A percentile compares a stretch with the other conserved stretches of the same genome.
These are phyloP conservation scores for Tetheella fluctuosa DNA, from an alignment of 2,888 invertebrate genomes.

Conservation along the genomic window DNA sequence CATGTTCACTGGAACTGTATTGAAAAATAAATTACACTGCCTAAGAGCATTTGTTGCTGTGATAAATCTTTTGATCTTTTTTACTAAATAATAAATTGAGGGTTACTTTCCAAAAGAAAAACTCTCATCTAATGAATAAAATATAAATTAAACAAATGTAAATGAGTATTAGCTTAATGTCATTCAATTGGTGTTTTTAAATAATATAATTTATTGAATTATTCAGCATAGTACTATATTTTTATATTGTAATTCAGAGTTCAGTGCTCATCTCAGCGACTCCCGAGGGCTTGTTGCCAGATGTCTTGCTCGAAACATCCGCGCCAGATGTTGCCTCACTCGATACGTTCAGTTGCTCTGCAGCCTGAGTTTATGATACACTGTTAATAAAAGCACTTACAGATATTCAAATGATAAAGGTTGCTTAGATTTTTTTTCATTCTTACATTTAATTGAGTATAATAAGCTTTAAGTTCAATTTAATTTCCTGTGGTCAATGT, in stretches of 20 bases:
- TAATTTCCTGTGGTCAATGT: neutral
- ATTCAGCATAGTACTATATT: constrained; percentile 19
- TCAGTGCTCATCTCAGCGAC: constrained; percentile 88
- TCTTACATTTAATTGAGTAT: neutral
- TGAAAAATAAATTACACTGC: no score
- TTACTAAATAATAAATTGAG: no score
- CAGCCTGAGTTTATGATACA: constrained; percentile 57
- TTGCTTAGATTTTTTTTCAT: neutral
- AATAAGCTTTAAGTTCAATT: neutral
- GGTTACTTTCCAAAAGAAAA: no score
- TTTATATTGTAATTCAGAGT: constrained; percentile 66
- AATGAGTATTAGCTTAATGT: neutral
- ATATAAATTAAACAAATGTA: neutral
- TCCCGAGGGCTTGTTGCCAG: constrained; percentile 56
- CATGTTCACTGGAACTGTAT: no score
- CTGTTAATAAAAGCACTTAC: constrained; percentile 12
- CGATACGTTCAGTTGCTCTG: constrained; percentile 76
- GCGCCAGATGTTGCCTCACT: constrained; percentile 46
- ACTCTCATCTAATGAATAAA: no score
- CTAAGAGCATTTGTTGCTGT: no score
- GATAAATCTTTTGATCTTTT: no score
- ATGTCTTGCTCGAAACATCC: constrained; percentile 43
- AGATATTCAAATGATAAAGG: neutral
- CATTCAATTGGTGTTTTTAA: neutral
- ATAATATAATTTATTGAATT: constrained; percentile 17